phyloP scores from a whole-genome alignment of 2,888 invertebrate genomes.

The Folsomia candida region DNA sequence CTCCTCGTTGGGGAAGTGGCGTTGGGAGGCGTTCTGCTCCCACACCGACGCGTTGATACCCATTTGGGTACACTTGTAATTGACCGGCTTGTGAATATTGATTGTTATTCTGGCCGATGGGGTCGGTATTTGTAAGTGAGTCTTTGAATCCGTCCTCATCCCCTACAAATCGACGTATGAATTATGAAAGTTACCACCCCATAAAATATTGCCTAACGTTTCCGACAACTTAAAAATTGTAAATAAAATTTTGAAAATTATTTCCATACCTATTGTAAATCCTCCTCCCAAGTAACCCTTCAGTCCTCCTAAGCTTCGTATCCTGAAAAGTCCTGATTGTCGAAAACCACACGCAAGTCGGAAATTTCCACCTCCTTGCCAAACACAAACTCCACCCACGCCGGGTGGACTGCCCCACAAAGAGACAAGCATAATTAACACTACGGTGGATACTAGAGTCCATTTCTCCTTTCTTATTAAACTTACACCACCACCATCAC shows the following conservation, averaged over 20 bases:
- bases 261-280: conserved; percentile 78
- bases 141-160: conserved; percentile 83
- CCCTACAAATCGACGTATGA: no score
- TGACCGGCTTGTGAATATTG: conserved; percentile 17
- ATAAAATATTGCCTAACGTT: no score
- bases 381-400: conserved; percentile 45
- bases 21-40: no score
- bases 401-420: conserved; percentile 7
- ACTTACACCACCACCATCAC: no score
- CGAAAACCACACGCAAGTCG: conserved; percentile 88
- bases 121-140: conserved; percentile 74
- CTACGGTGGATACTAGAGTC: no score
- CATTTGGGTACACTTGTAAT: neutral
- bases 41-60: neutral
- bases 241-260: no score
- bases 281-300: conserved; percentile 64
- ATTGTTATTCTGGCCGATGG: conserved; percentile 61
- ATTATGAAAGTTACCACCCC: no score
- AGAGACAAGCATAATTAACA: no score
- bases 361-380: conserved; percentile 62
- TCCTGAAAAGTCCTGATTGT: conserved; percentile 84
- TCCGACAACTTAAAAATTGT: no score
- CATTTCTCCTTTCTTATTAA: no score
- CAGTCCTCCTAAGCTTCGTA: conserved; percentile 83
- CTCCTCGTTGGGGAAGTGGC: no score